Conservation (phyloP, 1,140 invertebrate species). For the Gerris buenoi region DNA sequence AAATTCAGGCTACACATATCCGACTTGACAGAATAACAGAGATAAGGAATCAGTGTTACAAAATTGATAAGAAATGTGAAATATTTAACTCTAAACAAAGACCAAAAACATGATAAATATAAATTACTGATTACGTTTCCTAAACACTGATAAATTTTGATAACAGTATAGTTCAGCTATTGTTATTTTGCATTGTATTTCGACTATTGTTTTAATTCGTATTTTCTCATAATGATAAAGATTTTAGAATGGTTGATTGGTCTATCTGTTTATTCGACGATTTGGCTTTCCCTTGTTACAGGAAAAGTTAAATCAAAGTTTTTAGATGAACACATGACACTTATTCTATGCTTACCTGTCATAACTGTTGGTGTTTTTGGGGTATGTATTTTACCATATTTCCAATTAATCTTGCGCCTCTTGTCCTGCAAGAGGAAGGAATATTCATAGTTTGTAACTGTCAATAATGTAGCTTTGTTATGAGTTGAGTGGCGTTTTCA, state of each 20-base stretch:
- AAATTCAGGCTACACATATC: neutral
- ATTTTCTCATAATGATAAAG: neutral
- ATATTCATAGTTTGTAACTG: neutral
- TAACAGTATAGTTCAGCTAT: neutral
- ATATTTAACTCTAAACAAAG: too few species aligned
- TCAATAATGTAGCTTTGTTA: neutral
- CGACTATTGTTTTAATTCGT: neutral
- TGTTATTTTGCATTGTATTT: neutral
- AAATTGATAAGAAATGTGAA: neutral
- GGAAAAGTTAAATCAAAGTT: neutral
- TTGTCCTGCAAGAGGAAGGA: too few species aligned
- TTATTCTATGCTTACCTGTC: neutral
- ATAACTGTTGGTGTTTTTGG: neutral
- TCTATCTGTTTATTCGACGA: neutral
- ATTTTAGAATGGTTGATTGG: neutral
- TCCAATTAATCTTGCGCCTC: neutral
- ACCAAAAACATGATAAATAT: too few species aligned
- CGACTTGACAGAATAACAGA: neutral
- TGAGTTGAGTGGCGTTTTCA: neutral
- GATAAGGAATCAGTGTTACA: neutral
- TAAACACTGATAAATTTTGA: neutral
- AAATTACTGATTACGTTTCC: too few species aligned
- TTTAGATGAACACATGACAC: neutral
- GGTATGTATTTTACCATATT: neutral
- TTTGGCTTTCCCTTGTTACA: neutral